These are phyloP conservation scores for Chamaetylas fuelleborni DNA, from an alignment of 2,113 vertebrate species.

Conservation along the genomic window DNA sequence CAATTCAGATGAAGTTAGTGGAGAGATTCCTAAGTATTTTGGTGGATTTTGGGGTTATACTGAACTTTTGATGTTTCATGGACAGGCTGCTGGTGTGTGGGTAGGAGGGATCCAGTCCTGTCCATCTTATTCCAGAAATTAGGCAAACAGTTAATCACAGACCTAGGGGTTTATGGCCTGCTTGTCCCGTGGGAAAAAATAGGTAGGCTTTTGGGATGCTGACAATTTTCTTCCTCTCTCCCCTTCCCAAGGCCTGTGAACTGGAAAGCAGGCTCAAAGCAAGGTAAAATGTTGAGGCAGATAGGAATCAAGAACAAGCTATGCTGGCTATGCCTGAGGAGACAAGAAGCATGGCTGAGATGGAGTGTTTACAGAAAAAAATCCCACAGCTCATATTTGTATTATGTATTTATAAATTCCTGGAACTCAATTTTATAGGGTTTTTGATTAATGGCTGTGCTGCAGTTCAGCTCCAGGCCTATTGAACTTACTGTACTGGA, in stretches of 20 bases:
- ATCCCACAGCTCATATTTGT: constrained; percentile 40
- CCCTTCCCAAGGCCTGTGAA: neutral
- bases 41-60: neutral
- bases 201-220: neutral
- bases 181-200: neutral
- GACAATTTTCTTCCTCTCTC: neutral
- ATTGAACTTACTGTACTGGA: constrained; percentile 46
- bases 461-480: constrained; percentile 23
- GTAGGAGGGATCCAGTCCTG: neutral
- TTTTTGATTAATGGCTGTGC: constrained; percentile 49
- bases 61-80: neutral
- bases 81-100: neutral
- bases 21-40: neutral
- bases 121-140: neutral
- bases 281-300: neutral
- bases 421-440: constrained; percentile 60
- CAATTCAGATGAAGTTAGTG: neutral
- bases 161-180: neutral
- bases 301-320: neutral
- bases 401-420: constrained; percentile 56
- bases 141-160: neutral
- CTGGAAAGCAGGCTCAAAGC: neutral
- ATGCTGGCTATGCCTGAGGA: neutral
- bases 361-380: constrained; percentile 51
- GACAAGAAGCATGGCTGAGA: neutral